Conservation (phyloP, 2,888 invertebrate genomes). For the Synanthedon andrenaeformis region DNA sequence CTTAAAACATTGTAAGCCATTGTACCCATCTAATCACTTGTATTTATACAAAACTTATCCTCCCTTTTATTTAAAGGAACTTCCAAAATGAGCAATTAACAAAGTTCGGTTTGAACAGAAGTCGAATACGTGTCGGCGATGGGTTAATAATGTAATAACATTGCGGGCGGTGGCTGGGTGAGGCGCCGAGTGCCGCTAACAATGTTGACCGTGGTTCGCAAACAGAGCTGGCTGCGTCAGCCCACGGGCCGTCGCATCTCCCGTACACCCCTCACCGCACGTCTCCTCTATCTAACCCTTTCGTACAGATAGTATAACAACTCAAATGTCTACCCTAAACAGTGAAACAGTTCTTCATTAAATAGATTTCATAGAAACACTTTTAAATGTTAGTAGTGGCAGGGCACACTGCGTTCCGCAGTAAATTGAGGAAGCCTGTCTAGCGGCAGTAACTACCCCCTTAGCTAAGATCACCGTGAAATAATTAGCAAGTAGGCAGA, state of each 20-base stretch:
- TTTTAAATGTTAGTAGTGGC: not conserved
- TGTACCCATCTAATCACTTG: no score
- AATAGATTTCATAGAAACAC: no score
- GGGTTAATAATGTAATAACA: slow-evolving; percentile 62
- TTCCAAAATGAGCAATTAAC: slow-evolving; percentile 45
- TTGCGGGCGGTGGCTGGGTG: slow-evolving; percentile 23
- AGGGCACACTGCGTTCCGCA: no score
- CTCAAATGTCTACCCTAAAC: not conserved
- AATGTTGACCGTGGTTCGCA: slow-evolving; percentile 62
- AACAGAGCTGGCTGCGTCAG: slow-evolving; percentile 58
- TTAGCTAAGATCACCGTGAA: no score
- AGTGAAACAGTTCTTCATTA: no score
- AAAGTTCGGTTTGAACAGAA: slow-evolving; percentile 41
- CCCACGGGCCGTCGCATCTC: slow-evolving; percentile 36
- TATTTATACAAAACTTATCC: no score
- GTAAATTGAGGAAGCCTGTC: no score
- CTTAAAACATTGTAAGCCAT: no score
- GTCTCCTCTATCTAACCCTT: not conserved
- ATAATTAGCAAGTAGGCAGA: no score
- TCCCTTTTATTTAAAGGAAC: no score
- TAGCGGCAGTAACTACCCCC: no score
- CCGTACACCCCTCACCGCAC: slow-evolving; percentile 15
- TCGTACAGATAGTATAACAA: not conserved
- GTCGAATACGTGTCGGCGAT: slow-evolving; percentile 41
- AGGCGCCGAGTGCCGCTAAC: slow-evolving; percentile 35